Percentiles rank a stretch among this genome's conserved stretches.
These are phyloP conservation scores for Brachionus calyciflorus DNA, from an alignment of 1,140 invertebrate genomes.

Conservation along the genomic window DNA sequence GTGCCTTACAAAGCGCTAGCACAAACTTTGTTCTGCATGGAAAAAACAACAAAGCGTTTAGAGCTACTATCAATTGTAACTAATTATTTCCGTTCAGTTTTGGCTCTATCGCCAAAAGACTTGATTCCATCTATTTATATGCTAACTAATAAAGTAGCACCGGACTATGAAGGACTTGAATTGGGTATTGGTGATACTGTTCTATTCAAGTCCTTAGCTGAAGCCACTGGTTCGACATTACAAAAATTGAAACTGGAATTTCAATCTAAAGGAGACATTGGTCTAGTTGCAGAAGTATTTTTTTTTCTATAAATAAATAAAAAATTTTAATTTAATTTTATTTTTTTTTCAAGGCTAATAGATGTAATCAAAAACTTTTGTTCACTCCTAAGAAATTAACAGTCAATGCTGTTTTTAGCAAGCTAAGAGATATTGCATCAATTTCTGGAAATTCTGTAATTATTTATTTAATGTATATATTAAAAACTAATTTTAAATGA, in stretches of 20 bases:
- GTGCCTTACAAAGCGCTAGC: conserved; percentile 45
- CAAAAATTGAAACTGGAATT: conserved; percentile 73
- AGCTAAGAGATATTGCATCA: conserved; percentile 82
- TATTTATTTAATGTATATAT: no score
- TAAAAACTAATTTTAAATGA: no score
- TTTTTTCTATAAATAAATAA: not conserved
- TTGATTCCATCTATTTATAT: conserved; percentile 84
- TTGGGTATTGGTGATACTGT: conserved; percentile 88
- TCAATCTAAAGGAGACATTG: conserved; percentile 79
- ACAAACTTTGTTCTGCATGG: conserved; percentile 47
- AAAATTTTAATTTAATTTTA: not conserved
- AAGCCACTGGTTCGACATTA: conserved; percentile 75
- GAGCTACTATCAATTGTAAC: conserved; percentile 90
- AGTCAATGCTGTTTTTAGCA: conserved; percentile 72
- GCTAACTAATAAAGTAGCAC: conserved; percentile 89
- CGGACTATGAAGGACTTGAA: conserved; percentile 82
- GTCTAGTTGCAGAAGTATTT: conserved; percentile 78
- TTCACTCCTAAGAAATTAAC: conserved; percentile 66
- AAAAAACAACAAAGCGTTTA: conserved; percentile 63
- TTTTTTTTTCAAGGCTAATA: conserved; percentile 65
- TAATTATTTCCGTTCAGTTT: conserved; percentile 90
- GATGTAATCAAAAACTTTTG: conserved; percentile 83
- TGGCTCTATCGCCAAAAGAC: conserved; percentile 80
- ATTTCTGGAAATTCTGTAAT: conserved; percentile 76
- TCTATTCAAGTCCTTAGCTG: conserved; percentile 85